phyloP scores from a whole-genome alignment of 2,797 vertebrate species.

The Sardinella longiceps region DNA sequence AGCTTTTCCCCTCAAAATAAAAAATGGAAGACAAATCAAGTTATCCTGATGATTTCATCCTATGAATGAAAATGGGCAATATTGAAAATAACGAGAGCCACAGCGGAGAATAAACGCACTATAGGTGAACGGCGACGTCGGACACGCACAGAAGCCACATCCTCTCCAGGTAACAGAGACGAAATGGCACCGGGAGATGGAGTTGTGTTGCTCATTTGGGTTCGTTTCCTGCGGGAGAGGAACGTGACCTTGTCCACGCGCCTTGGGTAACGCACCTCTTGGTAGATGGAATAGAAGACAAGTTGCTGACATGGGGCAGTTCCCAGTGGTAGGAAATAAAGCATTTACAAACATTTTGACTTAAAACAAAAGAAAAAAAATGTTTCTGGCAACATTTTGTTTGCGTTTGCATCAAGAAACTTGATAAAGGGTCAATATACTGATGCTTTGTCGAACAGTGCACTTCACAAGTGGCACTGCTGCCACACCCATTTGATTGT shows the following conservation, averaged over 20 bases:
- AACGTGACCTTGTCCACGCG: conserved; percentile 46
- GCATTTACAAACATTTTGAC: too few relatives aligned
- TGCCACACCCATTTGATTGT: background rate
- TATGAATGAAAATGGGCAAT: background rate
- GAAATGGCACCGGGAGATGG: conserved; percentile 21
- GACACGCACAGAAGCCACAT: conserved; percentile 19
- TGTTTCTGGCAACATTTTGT: too few relatives aligned
- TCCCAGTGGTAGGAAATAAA: background rate
- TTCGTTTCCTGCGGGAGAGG: conserved; percentile 33
- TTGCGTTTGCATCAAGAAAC: background rate
- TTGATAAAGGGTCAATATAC: background rate
- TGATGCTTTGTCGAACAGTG: background rate
- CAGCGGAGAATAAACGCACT: background rate
- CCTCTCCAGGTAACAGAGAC: conserved; percentile 34
- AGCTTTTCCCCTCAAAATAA: background rate
- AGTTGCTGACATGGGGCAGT: background rate
- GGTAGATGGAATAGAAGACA: background rate
- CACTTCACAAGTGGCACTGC: background rate
- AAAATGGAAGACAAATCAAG: background rate
- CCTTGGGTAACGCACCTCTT: conserved; percentile 15
- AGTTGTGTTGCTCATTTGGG: conserved; percentile 3
- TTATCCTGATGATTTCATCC: background rate
- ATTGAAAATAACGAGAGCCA: background rate
- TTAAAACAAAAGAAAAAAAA: too few relatives aligned
- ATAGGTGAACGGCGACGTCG: background rate